Base-by-base conservation (phyloP, 2,113 vertebrate genomes). In the Nycticebus coucang region DNA sequence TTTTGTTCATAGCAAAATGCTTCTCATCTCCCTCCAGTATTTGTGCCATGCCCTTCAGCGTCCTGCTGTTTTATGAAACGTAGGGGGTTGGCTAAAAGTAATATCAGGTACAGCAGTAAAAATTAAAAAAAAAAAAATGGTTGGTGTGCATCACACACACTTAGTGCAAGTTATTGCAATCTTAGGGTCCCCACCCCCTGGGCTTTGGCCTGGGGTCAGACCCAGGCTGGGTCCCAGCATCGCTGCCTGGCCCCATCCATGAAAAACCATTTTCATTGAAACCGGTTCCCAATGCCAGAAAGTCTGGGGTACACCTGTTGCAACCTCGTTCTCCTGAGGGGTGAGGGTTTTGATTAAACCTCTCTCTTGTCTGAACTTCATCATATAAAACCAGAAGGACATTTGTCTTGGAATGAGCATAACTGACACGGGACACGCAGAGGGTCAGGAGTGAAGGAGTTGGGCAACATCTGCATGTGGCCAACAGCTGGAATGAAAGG, bases 371-470 rank as follows among this genome's bases (percentile, higher is more conserved):
- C 10, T 64, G 5, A 45, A 53, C 64, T 74, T 15, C 35, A 26
- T 7, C 21, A 35, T 87, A 35, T 33, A 45, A 84, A 30, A 50
- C 9, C 41, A 41, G 1, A 7, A 14, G 50, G 15, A 5, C 12
- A 57, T 53, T 86, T 87, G 22, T n/a, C 71, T 53, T 17, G 11
- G 6, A 79, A 12, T 50, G 21, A 41, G 2, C 7, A 26, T n/a
- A 30, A 24, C 17, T 28, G n/a, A 18, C 50, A 24, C 17, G 75
- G 30, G 15, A 50, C 11, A 80, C 17, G 12, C 24, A 92, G 45
- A 1, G 2, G 4, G 2, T 24, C 5, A 35, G 18, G 68, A 60
- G 22, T 62, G 1, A 53, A 75, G 7, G 3, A 55, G 33, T 2
- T 33, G 21, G 15, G 1, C 2, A 28, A 1, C 21, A 1, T 68